These are phyloP conservation scores for Dicrurus megarhynchus DNA, from an alignment of 2,113 vertebrate species.

Conservation along the genomic window DNA sequence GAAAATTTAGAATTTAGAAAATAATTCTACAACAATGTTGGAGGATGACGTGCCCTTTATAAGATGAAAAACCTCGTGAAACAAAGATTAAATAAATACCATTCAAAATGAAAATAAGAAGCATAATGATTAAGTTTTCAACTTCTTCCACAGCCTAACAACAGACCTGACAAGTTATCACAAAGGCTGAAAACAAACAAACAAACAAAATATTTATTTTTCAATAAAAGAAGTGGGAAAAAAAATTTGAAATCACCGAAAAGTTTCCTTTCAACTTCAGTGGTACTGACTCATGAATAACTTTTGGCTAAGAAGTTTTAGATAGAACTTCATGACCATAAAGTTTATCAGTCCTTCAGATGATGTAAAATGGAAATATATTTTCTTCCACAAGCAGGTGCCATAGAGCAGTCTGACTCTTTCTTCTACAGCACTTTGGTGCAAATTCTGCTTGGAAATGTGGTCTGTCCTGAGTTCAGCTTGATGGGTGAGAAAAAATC, in stretches of 20 bases:
- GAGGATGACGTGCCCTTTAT: not conserved
- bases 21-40: not conserved
- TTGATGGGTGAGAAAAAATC: not conserved
- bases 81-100: not conserved
- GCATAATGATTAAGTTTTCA: not conserved
- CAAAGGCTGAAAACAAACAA: not conserved
- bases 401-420: not conserved
- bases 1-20: slow-evolving; percentile 29
- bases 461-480: not conserved
- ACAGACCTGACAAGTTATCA: not conserved
- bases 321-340: not conserved
- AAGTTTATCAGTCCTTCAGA: not conserved
- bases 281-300: not conserved
- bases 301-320: not conserved
- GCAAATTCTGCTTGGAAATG: not conserved
- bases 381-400: not conserved
- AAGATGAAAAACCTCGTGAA: not conserved
- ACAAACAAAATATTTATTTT: not conserved
- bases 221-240: not conserved
- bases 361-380: not conserved
- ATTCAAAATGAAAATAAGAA: slow-evolving; percentile 14
- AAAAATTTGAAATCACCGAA: not conserved
- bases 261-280: not conserved
- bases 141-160: not conserved
- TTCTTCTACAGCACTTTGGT: not conserved